These are phyloP conservation scores for Mellivora capensis DNA, from an alignment of 2,113 vertebrate genomes.

Conservation along the genomic window DNA sequence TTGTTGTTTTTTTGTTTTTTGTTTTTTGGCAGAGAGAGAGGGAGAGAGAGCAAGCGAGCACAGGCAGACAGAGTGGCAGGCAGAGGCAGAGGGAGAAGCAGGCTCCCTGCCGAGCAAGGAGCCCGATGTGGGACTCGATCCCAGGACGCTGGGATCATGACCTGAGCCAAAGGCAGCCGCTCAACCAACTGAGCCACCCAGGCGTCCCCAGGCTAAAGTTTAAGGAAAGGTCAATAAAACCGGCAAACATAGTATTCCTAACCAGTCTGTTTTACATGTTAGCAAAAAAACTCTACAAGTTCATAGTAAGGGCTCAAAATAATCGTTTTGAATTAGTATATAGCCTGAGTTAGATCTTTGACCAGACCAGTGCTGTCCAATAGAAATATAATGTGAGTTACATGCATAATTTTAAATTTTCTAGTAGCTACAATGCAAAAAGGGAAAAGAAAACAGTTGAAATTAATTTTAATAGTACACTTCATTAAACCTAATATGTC, in stretches of 20 bases:
- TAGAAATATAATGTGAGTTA: background rate
- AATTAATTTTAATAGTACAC: background rate
- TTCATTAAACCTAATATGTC: conserved; percentile 21
- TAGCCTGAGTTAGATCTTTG: background rate
- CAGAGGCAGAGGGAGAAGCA: too few species aligned
- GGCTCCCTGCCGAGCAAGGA: too few species aligned
- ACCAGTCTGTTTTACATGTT: background rate
- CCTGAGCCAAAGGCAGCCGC: too few species aligned
- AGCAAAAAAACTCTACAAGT: background rate
- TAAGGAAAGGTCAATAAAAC: background rate
- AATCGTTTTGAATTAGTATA: background rate
- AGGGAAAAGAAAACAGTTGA: background rate
- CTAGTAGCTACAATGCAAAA: background rate
- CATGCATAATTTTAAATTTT: background rate
- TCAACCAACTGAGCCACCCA: too few species aligned
- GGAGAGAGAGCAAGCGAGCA: too few species aligned
- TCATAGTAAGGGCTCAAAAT: background rate
- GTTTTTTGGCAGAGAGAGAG: too few species aligned
- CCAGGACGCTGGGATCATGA: too few species aligned
- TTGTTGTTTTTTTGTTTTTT: too few species aligned
- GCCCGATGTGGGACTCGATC: too few species aligned
- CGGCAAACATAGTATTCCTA: background rate
- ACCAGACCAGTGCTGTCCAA: background rate
- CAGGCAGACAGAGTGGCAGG: too few species aligned
- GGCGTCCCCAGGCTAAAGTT: background rate